Percentiles rank a stretch among this genome's conserved stretches.
These are phyloP conservation scores for Porites cylindrica DNA, from an alignment of 92 coral and sea anemone species.

Conservation along the genomic window DNA sequence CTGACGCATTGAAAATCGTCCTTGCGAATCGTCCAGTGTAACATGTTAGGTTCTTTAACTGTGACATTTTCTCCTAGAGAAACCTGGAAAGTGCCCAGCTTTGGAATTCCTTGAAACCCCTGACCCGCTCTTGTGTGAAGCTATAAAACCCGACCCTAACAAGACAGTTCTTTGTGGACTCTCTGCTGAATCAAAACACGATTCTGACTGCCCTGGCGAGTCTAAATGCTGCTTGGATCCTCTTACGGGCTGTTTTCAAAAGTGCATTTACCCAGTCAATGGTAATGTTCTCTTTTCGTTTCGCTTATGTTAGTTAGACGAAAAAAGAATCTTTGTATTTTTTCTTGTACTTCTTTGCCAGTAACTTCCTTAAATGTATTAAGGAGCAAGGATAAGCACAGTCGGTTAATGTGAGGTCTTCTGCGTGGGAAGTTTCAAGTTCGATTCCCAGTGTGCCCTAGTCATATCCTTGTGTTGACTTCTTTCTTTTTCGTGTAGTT, in stretches of 20 bases:
- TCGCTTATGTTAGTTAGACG: too few species aligned
- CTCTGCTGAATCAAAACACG: constrained; percentile 58
- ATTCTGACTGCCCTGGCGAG: constrained; percentile 87
- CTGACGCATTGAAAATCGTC: too few species aligned
- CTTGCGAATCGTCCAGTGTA: too few species aligned
- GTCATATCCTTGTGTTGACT: too few species aligned
- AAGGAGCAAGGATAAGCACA: too few species aligned
- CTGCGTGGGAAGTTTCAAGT: too few species aligned
- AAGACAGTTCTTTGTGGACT: constrained; percentile 70
- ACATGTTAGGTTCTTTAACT: not conserved
- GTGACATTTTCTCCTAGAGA: constrained; percentile 42
- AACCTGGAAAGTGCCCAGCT: constrained; percentile 74
- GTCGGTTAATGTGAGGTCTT: too few species aligned
- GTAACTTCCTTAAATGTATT: too few species aligned
- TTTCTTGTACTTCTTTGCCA: too few species aligned
- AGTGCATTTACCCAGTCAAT: constrained; percentile 68
- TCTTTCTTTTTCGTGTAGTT: too few species aligned
- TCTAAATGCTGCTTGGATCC: constrained; percentile 80
- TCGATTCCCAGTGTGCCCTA: too few species aligned
- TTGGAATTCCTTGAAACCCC: constrained; percentile 4
- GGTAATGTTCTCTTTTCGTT: constrained; percentile 26
- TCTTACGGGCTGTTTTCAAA: constrained; percentile 64
- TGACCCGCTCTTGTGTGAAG: constrained; percentile 73
- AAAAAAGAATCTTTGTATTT: not conserved
- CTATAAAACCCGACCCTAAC: constrained; percentile 47